These are phyloP conservation scores for Trichoplusia ni DNA, from an alignment of 1,140 invertebrate genomes.

Conservation along the genomic window DNA sequence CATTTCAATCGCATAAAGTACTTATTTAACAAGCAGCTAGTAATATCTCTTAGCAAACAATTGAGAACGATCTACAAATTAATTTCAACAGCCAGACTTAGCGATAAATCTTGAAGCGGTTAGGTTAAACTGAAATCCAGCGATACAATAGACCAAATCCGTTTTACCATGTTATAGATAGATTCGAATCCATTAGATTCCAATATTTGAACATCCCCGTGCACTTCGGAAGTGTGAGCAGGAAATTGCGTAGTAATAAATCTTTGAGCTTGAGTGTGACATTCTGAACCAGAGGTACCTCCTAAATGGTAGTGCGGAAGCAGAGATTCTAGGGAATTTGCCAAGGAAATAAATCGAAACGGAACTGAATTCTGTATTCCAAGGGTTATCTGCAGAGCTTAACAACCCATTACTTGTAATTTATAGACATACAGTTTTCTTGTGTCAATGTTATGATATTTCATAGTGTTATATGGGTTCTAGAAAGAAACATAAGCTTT, in stretches of 20 bases:
- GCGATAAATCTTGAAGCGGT: constrained; percentile 5
- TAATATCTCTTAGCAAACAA: no score
- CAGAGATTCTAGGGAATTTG: constrained; percentile 27
- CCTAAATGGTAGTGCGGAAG: constrained; percentile 20
- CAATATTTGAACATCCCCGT: constrained; percentile 33
- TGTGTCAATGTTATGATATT: no score
- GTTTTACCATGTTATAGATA: constrained; percentile 1
- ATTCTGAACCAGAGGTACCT: constrained; percentile 6
- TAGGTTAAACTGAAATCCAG: constrained; percentile 21
- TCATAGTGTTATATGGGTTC: no score
- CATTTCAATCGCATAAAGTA: no score
- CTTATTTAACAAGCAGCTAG: no score
- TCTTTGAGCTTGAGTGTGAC: constrained; percentile 3
- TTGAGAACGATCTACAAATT: not conserved
- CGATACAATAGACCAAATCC: constrained; percentile 2
- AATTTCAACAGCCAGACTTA: not conserved
- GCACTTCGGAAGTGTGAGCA: constrained; percentile 19
- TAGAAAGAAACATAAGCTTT: no score
- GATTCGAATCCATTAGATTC: constrained; percentile 31
- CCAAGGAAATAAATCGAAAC: constrained; percentile 21
- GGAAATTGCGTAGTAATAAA: constrained; percentile 29
- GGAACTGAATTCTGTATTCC: constrained; percentile 16
- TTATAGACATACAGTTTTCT: not conserved
- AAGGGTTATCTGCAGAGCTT: not conserved
- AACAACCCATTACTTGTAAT: constrained; percentile 17